Conservation (phyloP, 1,140 invertebrate genomes). For the Drosophila pallidifrons region DNA sequence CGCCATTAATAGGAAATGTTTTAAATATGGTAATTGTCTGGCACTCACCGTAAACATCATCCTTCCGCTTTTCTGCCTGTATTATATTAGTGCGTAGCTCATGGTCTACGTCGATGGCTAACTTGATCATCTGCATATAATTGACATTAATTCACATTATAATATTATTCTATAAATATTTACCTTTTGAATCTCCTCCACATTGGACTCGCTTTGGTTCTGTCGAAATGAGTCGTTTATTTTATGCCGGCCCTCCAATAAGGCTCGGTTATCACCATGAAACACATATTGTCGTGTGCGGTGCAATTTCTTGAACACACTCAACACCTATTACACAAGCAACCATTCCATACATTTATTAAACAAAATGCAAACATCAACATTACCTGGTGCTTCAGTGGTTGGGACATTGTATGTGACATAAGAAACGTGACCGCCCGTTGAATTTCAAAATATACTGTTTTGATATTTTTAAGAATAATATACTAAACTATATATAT, state of each 20-base stretch:
- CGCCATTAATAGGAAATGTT: slow-evolving; percentile 4
- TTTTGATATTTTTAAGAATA: neutral
- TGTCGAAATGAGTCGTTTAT: slow-evolving; percentile 77
- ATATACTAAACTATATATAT: neutral
- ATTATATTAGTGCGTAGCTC: slow-evolving; percentile 82
- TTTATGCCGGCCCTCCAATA: slow-evolving; percentile 59
- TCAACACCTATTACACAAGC: slow-evolving; percentile 56
- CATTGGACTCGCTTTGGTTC: slow-evolving; percentile 63
- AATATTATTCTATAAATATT: neutral
- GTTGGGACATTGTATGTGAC: slow-evolving; percentile 65
- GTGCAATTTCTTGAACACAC: slow-evolving; percentile 76
- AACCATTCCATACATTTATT: neutral
- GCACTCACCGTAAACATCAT: slow-evolving; percentile 69
- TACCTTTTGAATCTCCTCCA: slow-evolving; percentile 76
- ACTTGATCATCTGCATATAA: slow-evolving; percentile 65
- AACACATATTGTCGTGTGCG: slow-evolving; percentile 76
- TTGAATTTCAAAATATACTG: neutral
- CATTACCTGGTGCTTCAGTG: slow-evolving; percentile 60
- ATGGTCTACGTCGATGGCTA: slow-evolving; percentile 72
- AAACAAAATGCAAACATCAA: slow-evolving; percentile 1
- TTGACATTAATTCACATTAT: neutral
- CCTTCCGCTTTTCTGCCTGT: slow-evolving; percentile 66
- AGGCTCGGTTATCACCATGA: slow-evolving; percentile 62
- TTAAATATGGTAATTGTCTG: slow-evolving; percentile 50
- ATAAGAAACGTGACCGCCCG: neutral